A percentile compares a stretch with the other conserved stretches of the same genome.
Evolutionary conservation across 2,888 invertebrate species (phyloP).

Genomic region (Rhagonycha fulva): DNA sequence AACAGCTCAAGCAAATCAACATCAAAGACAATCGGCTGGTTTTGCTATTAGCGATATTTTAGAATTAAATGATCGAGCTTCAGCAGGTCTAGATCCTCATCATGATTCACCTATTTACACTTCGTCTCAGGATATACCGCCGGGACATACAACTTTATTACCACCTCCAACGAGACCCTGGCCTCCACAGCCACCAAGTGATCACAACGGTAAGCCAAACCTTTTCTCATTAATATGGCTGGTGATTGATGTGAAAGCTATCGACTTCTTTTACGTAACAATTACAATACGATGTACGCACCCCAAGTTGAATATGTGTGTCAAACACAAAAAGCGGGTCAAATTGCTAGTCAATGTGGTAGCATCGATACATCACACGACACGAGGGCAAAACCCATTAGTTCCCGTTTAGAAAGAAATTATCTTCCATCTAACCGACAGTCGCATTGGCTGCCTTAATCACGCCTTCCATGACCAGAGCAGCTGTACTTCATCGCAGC

Average conservation of each 20-base stretch:
- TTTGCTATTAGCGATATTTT: constrained; percentile 94
- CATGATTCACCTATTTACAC: constrained; percentile 43
- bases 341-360: constrained; percentile 24
- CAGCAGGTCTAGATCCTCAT: constrained; percentile 55
- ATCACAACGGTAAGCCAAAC: constrained; percentile 44
- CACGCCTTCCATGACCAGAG: constrained; percentile 35
- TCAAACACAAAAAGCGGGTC: constrained; percentile 22
- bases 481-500: constrained; percentile 27
- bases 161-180: constrained; percentile 45
- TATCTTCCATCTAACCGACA: constrained; percentile 26
- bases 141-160: constrained; percentile 32
- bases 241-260: not conserved
- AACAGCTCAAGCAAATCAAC: constrained; percentile 58
- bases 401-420: constrained; percentile 28
- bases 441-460: constrained; percentile 31
- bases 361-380: constrained; percentile 28
- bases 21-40: constrained; percentile 71
- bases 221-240: not conserved
- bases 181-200: constrained; percentile 44
- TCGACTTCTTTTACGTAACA: not conserved
- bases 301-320: not conserved
- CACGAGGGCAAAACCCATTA: constrained; percentile 28
- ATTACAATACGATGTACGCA: not conserved
- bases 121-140: constrained; percentile 54
- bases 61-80: constrained; percentile 75